Evolutionary conservation across 2,888 invertebrate genomes (phyloP), one percentile per base, ranked within the genome.

Genomic region (Drosophila maculinotata): DNA sequence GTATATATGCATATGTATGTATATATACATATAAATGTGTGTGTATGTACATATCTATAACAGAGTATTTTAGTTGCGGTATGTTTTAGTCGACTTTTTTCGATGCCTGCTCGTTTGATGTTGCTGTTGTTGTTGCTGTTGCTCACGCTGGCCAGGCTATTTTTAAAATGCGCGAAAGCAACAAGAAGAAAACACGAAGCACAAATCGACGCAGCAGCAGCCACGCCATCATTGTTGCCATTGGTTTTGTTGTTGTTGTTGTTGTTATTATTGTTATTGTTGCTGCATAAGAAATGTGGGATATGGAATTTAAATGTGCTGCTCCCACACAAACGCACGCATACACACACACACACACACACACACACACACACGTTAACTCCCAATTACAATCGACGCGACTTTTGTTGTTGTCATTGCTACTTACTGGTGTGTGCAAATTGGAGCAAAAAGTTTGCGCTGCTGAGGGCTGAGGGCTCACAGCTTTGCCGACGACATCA

Each of bases 81-180:
- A 41, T 15, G 23, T 17, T 17, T 14, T n/a, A 25, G 15, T 36
- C 15, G n/a, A 49, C 39, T 62, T 30, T 31, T 64, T 39, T 20
- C 53, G 26, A 20, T 52, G 57, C 39, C 52, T 66, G 59, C 54
- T 59, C 67, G 28, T 53, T 77, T 62, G 62, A 59, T 71, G 76
- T 76, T 68, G 54, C 45, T 79, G 68, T 57, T 75, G 47, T 60
- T 76, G 49, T 60, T 67, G 57, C 63, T 68, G 51, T 62, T 58
- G 42, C n/a, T 76, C 62, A 28, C 42, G 67, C 74, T 76, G 74
- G 69, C 64, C 57, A 71, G 74, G 87, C 83, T 83, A 83, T 83
- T 83, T 83, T 77, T 87, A 83, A 83, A 87, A 72, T 77, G 65
- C 70, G 68, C 82, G 54, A 87, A 86, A 85, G 69, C 70, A 79